phyloP scores from a whole-genome alignment of 2,797 vertebrate species.

The Clarias pachynema region DNA sequence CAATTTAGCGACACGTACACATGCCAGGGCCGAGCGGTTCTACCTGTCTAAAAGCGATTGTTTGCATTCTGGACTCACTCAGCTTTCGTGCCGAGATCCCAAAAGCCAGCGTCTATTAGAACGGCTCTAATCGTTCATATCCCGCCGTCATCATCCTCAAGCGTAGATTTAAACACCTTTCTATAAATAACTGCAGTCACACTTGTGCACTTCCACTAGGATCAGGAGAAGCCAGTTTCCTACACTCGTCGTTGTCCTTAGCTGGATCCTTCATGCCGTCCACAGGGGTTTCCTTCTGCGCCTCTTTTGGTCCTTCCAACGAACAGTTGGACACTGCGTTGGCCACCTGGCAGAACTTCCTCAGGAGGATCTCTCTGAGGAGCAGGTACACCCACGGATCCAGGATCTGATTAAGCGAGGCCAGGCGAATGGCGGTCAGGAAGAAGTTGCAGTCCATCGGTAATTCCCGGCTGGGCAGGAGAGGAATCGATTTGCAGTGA shows the following conservation, averaged over 20 bases:
- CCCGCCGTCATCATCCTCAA: background rate
- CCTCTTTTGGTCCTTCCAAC: slow-evolving; percentile 74
- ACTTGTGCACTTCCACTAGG: slow-evolving; percentile 41
- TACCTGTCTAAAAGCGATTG: slow-evolving; percentile 42
- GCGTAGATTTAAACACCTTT: slow-evolving; percentile 14
- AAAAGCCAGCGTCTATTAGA: slow-evolving; percentile 11
- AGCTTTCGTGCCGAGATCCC: slow-evolving; percentile 15
- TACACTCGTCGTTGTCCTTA: slow-evolving; percentile 58
- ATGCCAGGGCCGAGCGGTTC: slow-evolving; percentile 47
- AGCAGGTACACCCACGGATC: slow-evolving; percentile 98
- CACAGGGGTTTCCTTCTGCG: slow-evolving; percentile 53
- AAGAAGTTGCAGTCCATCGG: slow-evolving; percentile 85
- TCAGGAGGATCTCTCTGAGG: slow-evolving; percentile 89
- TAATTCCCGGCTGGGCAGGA: slow-evolving; percentile 55
- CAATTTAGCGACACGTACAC: slow-evolving; percentile 30
- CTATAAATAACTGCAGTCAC: slow-evolving; percentile 39
- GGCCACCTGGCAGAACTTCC: slow-evolving; percentile 88
- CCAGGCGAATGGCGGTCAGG: slow-evolving; percentile 88
- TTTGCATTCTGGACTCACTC: slow-evolving; percentile 51
- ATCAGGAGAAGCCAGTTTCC: slow-evolving; percentile 58
- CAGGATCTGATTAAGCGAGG: slow-evolving; percentile 97
- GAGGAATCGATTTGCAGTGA: slow-evolving; percentile 70
- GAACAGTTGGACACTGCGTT: slow-evolving; percentile 87
- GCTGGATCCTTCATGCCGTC: slow-evolving; percentile 67
- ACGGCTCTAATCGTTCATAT: background rate